Evolutionary conservation across 2,113 vertebrate genomes (phyloP), one percentile per base, ranked within the genome.

Genomic region (Etheostoma cragini): DNA sequence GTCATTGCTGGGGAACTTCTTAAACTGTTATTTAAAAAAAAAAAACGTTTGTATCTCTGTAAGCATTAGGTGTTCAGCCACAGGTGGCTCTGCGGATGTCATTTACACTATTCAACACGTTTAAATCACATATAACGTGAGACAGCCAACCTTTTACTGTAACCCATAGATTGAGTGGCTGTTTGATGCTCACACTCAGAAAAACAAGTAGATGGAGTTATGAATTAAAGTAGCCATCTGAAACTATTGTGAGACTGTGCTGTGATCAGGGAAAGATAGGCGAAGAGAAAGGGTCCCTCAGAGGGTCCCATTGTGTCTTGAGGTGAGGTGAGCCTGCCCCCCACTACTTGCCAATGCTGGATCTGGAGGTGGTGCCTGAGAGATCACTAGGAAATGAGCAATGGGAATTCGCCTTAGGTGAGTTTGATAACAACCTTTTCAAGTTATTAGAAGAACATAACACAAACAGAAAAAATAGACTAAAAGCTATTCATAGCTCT

Each of bases 351-450:
- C 96, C 97, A 98, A 99, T 99, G 98, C 98, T 99, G 94, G 98
- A 99, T 95, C 96, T 99, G 95, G 98, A 99, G 94, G 98, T 99
- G 93, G 98, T 99, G 81, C 98, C 98, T 91, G 98, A 99, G 95
- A 97, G 98, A 86, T 99, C 98, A 95, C 95, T 99, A 91, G 98
- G 98, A 95, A 98, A 99, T 95, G 98, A 99, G 93, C 98, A 97
- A 98, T 99, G 98, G 98, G 98, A 99, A 95, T 99, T 99, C 85
- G 97, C 97, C 79, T 94, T 99, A 94, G 98, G 98, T 99, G 82
- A 94, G 93, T 87, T 26, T 70, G n/a, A 58, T 15, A n/a, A 8
- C 14, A 45, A 22, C 16, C 3, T 33, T 56, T 14, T 1, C 0
- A 12, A n/a, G 13, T 22, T 30, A 0, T 24, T 17, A 22, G 13